These are phyloP conservation scores for Melipona beecheii DNA, from an alignment of 2,888 invertebrate species.

Conservation along the genomic window DNA sequence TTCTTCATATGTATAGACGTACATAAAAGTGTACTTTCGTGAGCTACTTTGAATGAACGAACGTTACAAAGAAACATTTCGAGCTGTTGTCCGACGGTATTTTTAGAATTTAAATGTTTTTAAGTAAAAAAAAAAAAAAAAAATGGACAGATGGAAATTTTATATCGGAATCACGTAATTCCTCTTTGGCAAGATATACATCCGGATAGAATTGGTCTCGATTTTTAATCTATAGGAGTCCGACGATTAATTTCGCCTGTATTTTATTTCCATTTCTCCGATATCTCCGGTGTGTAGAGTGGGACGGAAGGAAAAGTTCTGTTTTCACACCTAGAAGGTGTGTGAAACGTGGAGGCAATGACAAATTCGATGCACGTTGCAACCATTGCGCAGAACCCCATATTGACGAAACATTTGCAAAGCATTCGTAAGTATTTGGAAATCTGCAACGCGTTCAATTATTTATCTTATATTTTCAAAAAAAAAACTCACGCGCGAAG, in stretches of 20 bases:
- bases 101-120: neutral
- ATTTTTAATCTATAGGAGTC: slow-evolving; percentile 12
- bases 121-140: neutral
- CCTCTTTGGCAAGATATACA: slow-evolving; percentile 5
- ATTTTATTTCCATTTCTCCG: slow-evolving; percentile 7
- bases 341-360: neutral
- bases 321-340: neutral
- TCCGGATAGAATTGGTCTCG: neutral
- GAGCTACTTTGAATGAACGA: neutral
- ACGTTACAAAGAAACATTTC: rapidly evolving
- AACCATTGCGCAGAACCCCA: too few relatives aligned
- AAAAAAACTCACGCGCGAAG: neutral
- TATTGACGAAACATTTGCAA: neutral
- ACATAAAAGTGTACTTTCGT: too few relatives aligned
- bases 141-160: neutral
- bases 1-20: too few relatives aligned
- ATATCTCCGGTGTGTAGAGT: neutral
- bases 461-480: neutral
- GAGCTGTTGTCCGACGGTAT: neutral
- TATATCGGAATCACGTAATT: slow-evolving; percentile 1
- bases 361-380: neutral
- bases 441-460: neutral
- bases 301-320: neutral
- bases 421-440: neutral
- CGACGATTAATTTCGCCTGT: slow-evolving; percentile 14